Evolutionary conservation across 2,113 vertebrate species (phyloP).

Genomic region (Piprites chloris): DNA sequence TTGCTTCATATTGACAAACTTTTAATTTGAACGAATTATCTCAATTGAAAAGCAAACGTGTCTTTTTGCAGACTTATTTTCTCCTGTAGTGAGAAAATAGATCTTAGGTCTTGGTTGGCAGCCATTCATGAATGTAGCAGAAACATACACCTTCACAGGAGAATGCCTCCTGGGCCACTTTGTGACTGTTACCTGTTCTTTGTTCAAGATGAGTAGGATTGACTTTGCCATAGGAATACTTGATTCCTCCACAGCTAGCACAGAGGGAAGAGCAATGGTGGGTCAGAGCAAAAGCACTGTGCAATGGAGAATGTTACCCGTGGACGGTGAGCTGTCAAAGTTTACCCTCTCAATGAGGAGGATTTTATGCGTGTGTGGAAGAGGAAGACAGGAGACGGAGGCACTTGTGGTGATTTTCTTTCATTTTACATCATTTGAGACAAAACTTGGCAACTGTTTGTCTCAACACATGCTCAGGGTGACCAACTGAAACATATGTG

Average conservation of each 20-base stretch:
- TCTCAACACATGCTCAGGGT: background rate
- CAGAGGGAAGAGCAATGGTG: background rate
- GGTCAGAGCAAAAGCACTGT: background rate
- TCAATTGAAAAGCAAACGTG: background rate
- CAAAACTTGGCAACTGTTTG: background rate
- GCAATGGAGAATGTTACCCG: background rate
- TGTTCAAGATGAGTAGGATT: background rate
- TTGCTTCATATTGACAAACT: background rate
- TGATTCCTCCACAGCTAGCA: background rate
- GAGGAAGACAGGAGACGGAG: background rate
- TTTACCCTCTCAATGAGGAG: background rate
- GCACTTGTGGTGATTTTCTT: background rate
- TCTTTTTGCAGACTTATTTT: background rate
- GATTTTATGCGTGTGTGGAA: background rate
- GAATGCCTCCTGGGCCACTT: background rate
- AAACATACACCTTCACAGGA: background rate
- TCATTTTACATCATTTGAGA: background rate
- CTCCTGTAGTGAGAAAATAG: background rate
- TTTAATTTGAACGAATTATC: background rate
- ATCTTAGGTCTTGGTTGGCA: background rate
- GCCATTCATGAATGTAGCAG: background rate
- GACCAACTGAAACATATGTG: background rate
- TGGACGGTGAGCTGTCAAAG: background rate
- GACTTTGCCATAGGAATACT: background rate
- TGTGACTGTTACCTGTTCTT: background rate